Percentiles rank a stretch among this genome's conserved stretches.
phyloP scores from a whole-genome alignment of 2,113 vertebrate species.

The Paracanthobrama guichenoti region DNA sequence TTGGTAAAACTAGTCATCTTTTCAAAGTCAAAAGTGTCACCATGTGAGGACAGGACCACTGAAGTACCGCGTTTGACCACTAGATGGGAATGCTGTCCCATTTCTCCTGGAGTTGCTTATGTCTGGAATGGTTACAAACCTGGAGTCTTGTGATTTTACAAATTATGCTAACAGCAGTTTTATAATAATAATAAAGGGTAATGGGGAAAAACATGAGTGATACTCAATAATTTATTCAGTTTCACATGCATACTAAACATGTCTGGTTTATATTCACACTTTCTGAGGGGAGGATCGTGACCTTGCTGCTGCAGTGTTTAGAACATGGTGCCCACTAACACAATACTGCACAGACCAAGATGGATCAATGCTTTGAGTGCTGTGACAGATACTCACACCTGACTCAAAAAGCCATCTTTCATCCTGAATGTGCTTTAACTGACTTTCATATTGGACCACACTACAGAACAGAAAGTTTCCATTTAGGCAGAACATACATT shows the following conservation, averaged over 20 bases:
- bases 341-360: constrained; percentile 54
- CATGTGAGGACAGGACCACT: background rate
- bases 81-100: constrained; percentile 59
- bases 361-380: constrained; percentile 67
- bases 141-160: background rate
- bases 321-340: constrained; percentile 47
- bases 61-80: constrained; percentile 48
- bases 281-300: constrained; percentile 14
- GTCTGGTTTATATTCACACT: background rate
- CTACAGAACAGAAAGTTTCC: background rate
- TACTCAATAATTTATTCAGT: background rate
- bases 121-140: background rate
- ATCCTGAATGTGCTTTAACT: constrained; percentile 33
- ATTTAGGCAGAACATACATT: constrained; percentile 19
- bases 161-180: background rate
- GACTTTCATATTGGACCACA: constrained; percentile 18
- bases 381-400: constrained; percentile 66
- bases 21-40: background rate
- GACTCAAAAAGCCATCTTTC: constrained; percentile 63
- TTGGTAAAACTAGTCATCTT: background rate
- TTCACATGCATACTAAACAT: background rate
- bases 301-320: constrained; percentile 44
- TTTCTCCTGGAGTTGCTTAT: background rate
- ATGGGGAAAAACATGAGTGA: background rate
- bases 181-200: background rate